A percentile compares a stretch with the other conserved stretches of the same genome.
Evolutionary conservation across 2,888 invertebrate genomes (phyloP).

Genomic region (Nineta flava): DNA sequence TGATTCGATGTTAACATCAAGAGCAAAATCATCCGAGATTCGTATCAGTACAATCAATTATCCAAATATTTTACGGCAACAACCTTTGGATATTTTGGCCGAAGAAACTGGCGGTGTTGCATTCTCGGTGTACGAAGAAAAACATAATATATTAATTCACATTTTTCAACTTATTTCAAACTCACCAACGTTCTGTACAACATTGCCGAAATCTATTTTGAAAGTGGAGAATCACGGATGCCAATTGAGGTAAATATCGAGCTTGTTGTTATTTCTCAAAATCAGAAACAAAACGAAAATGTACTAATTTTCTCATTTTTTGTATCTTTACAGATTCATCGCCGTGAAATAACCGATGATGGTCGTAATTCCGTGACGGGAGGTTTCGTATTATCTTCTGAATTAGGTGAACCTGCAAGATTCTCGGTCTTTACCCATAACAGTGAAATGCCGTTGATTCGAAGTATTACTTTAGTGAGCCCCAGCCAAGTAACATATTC

Average conservation of each 20-base stretch:
- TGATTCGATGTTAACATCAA: slow-evolving; percentile 27
- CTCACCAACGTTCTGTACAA: slow-evolving; percentile 31
- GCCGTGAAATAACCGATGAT: slow-evolving; percentile 32
- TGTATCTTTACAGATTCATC: slow-evolving; percentile 26
- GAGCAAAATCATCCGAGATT: slow-evolving; percentile 28
- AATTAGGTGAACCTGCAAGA: slow-evolving; percentile 32
- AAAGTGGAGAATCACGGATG: slow-evolving; percentile 28
- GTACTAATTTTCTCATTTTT: not conserved
- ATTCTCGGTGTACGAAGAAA: slow-evolving; percentile 34
- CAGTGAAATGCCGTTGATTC: slow-evolving; percentile 32
- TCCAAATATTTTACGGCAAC: slow-evolving; percentile 28
- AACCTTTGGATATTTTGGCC: slow-evolving; percentile 31
- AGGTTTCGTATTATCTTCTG: slow-evolving; percentile 35
- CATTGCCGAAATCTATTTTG: slow-evolving; percentile 30
- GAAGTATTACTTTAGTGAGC: slow-evolving; percentile 30
- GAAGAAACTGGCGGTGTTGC: slow-evolving; percentile 28
- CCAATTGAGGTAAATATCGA: slow-evolving; percentile 26
- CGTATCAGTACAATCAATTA: slow-evolving; percentile 37
- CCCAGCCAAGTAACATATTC: slow-evolving; percentile 31
- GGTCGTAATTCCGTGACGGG: slow-evolving; percentile 32
- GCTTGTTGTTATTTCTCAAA: too few relatives aligned
- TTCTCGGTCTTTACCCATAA: slow-evolving; percentile 36
- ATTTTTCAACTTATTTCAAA: slow-evolving; percentile 35
- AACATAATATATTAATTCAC: slow-evolving; percentile 33
- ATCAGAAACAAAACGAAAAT: not conserved